Base-by-base conservation (phyloP, 2,797 vertebrate genomes). In the Danio choprae region DNA sequence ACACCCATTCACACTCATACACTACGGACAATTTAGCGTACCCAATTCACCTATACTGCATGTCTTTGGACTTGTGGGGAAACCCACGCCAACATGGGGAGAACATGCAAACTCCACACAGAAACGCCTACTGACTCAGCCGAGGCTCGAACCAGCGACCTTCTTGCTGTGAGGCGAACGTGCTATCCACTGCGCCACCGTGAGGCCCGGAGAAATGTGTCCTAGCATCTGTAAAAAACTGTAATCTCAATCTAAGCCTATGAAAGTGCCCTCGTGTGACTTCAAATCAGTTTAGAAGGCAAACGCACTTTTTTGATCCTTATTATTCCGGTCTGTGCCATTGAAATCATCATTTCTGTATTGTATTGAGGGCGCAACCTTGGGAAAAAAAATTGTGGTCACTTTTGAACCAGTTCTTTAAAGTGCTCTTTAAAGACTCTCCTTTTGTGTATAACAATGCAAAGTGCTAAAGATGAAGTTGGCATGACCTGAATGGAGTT, bases 401-500 rank as follows among this genome's bases (percentile, higher is more conserved):
- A 77, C 51, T 18, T 68, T 7, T 41, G 53, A 68, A 59, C 13
- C 43, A 20, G 63, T 68, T 67, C 12, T 69, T 68, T 74, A 40
- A n/a, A 64, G 29, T 29, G 29, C 29, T 29, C 29, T 29, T 29
- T 29, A 38, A 53, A 70, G 48, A 51, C 36, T 64, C 65, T 58
- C 13, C n/a, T 77, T 44, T 68, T 58, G 43, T 58, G 36, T 15
- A 65, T 55, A 65, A 53, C 40, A 16, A 67, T 41, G 60, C 20
- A 76, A 15, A 50, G 76, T 11, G 43, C 70, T 72, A 65, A 67
- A 77, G 51, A 81, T 74, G 53, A 40, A 51, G 36, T 70, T 78
- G 74, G 40, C 84, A 78, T 67, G 40, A 56, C 75, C 58, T 71
- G 55, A 64, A 70, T 55, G 15, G 65, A 71, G 76, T 79, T 51